Conservation (phyloP, 1,140 invertebrate genomes). For the Heliconius eleuchia region DNA sequence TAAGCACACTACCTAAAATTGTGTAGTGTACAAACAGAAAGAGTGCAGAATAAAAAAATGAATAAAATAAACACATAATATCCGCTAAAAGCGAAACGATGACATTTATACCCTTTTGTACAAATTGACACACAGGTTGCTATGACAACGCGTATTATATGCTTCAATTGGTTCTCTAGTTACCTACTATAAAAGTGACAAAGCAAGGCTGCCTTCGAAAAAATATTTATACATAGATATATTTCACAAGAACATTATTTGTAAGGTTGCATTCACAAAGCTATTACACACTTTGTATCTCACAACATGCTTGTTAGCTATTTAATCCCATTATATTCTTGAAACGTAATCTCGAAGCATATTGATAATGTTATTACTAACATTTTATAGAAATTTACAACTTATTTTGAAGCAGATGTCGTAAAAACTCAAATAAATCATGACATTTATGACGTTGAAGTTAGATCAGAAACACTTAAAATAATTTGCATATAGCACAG, state of each 20-base stretch:
- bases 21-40: no score
- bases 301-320: neutral
- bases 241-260: neutral
- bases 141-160: no score
- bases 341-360: conserved; percentile 2
- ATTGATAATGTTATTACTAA: conserved; percentile 13
- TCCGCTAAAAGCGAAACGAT: no score
- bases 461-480: neutral
- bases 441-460: conserved; percentile 1
- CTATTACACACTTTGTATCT: conserved; percentile 1
- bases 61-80: no score
- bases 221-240: no score
- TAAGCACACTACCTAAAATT: no score
- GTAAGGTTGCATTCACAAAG: neutral
- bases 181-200: no score
- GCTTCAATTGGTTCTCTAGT: no score
- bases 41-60: no score
- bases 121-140: no score
- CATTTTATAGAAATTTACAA: conserved; percentile 12
- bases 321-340: conserved; percentile 14
- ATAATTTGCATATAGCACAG: neutral
- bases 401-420: neutral
- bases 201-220: no score
- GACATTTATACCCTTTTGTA: no score
- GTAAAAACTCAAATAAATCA: neutral